Base-by-base conservation (phyloP, 2,797 vertebrate genomes). In the Rhynchotus rufescens region DNA sequence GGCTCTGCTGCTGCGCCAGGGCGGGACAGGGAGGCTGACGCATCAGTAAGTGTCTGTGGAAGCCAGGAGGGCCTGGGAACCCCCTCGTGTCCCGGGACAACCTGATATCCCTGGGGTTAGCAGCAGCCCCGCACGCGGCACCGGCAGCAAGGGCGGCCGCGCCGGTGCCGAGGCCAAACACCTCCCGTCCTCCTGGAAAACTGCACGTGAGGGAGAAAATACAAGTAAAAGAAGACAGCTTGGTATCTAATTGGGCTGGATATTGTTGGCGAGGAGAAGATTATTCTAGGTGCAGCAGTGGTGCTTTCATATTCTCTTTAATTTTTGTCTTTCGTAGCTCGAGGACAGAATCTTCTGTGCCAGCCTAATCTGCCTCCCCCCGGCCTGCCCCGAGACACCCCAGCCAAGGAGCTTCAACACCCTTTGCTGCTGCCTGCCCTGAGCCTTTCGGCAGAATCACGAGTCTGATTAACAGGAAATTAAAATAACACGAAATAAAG, bases 21-120 rank as follows among this genome's bases (percentile, higher is more conserved):
- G 57, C 67, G 68, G 67, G 45, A 61, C 44, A 82, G 49, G 2
- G 4, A 22, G 25, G 28, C 67, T 85, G 77, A 76, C 38, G 57
- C 83, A 38, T 0, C 0, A 77, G 61, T 0, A 0, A 84, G 74
- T 25, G 64, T 71, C 74, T 0, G 0, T 2, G 64, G 56, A 68
- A 90, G 57, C 44, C 67, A 84, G 67, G 23, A 89, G 52, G 30
- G 84, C 42, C 84, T 69, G 67, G 44, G 36, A 93, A 94, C 73
- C 89, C 86, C 8, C 2, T 15, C 0, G 1, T 77, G 86, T 68
- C 64, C 12, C 36, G 86, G 94, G 92, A 94, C 94, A 92, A 96
- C 94, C 94, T 80, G 2, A 76, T 56, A 90, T 60, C 92, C n/a
- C 79, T 54, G 65, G n/a, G n/a, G n/a, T n/a, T 56, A 9, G 44